These are phyloP conservation scores for Microtus richardsoni DNA, from an alignment of 2,113 vertebrate genomes.

Conservation along the genomic window DNA sequence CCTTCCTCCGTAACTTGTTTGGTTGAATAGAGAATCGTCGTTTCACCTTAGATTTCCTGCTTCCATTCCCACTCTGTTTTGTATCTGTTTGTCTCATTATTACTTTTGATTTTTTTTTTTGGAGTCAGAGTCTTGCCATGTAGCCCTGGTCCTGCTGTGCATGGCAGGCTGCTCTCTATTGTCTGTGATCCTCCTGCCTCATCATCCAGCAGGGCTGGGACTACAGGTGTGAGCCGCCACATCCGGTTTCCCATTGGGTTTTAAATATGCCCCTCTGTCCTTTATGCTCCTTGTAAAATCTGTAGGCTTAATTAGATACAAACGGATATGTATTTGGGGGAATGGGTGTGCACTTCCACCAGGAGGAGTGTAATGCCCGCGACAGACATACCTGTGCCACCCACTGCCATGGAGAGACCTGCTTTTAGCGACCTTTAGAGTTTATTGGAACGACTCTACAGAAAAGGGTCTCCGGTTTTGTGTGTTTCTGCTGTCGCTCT, in stretches of 20 bases:
- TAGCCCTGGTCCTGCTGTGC: not conserved
- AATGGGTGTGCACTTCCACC: not conserved
- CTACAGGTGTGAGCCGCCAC: not conserved
- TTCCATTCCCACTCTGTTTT: not conserved
- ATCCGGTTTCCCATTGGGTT: not conserved
- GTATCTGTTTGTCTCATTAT: not conserved
- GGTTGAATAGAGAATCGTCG: not conserved
- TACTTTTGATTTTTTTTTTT: not conserved
- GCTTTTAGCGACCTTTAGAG: slow-evolving; percentile 31
- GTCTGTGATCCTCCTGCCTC: not conserved
- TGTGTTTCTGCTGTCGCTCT: not conserved
- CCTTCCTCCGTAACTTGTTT: slow-evolving; percentile 42
- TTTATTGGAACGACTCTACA: not conserved
- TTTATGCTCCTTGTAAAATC: slow-evolving; percentile 16
- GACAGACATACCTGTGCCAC: not conserved
- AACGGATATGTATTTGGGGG: not conserved
- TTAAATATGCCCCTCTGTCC: not conserved
- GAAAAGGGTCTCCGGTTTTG: not conserved
- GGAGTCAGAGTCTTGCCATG: not conserved
- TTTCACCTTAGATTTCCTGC: not conserved
- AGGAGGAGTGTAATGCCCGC: not conserved
- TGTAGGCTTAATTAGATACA: not conserved
- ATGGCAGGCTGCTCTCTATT: not conserved
- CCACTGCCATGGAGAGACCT: not conserved
- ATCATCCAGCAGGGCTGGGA: too few species aligned